Conservation (phyloP, 2,113 vertebrate species). For the Parotia lawesii region DNA sequence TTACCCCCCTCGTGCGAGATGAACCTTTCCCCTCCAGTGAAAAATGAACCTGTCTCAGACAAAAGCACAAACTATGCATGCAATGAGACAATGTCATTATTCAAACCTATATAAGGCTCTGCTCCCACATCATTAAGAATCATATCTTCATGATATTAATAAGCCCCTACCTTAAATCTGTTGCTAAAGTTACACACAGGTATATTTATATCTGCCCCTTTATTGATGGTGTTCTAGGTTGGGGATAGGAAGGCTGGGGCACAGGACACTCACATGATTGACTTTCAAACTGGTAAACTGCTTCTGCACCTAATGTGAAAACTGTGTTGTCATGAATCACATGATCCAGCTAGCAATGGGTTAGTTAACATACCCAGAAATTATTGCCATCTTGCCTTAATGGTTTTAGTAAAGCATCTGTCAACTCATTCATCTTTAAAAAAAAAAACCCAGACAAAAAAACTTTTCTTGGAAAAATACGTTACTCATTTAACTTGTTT, state of each 20-base stretch:
- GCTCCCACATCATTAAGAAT: constrained; percentile 79
- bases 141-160: constrained; percentile 81
- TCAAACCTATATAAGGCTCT: constrained; percentile 79
- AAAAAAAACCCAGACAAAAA: neutral
- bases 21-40: constrained; percentile 85
- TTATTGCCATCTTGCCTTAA: constrained; percentile 64
- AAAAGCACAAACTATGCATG: constrained; percentile 81
- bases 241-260: constrained; percentile 8
- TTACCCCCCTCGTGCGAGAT: constrained; percentile 82
- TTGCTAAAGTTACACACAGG: constrained; percentile 53
- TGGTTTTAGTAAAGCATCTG: constrained; percentile 70
- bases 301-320: neutral
- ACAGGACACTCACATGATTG: neutral
- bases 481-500: constrained; percentile 55
- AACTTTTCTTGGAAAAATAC: constrained; percentile 31
- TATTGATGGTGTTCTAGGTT: constrained; percentile 45
- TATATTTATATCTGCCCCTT: constrained; percentile 69
- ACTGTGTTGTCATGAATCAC: constrained; percentile 11
- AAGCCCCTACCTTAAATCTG: constrained; percentile 69
- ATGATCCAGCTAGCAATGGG: constrained; percentile 26
- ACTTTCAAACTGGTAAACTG: constrained; percentile 45
- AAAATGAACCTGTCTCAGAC: constrained; percentile 83
- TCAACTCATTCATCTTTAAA: constrained; percentile 65
- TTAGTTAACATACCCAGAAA: constrained; percentile 63
- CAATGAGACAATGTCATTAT: constrained; percentile 79